These are phyloP conservation scores for Montipora foliosa DNA, from an alignment of 64 coral and sea anemone species.

Conservation along the genomic window DNA sequence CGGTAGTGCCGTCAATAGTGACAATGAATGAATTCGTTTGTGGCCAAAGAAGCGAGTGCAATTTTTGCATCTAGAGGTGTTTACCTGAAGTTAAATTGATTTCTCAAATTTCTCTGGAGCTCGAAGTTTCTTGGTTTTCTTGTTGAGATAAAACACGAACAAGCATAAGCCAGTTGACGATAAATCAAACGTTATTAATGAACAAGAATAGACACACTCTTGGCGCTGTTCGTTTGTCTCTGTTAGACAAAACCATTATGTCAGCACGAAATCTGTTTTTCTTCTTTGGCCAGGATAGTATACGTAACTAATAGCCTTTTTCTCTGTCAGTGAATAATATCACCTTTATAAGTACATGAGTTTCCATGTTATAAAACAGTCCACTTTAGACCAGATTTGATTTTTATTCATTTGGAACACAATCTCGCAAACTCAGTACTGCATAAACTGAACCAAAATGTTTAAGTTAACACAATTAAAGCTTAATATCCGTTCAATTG, in stretches of 20 bases:
- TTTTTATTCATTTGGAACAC: no score
- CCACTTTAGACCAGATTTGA: no score
- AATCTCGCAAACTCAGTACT: no score
- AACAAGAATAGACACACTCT: not conserved
- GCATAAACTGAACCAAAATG: no score
- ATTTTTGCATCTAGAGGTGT: not conserved
- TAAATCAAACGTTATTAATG: not conserved
- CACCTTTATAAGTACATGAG: no score
- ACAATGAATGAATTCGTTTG: not conserved
- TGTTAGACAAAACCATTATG: not conserved
- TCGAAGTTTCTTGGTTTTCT: not conserved
- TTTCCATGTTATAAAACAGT: no score
- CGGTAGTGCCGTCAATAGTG: not conserved
- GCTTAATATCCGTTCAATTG: no score
- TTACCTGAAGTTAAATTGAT: not conserved
- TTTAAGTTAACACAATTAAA: no score
- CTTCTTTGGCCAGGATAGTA: no score
- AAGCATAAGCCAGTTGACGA: not conserved
- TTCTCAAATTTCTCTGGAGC: not conserved
- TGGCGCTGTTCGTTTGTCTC: not conserved
- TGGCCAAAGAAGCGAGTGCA: not conserved
- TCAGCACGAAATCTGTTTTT: no score
- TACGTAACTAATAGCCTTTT: no score
- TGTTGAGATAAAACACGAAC: not conserved
- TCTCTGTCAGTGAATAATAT: no score